Evolutionary conservation across 2,113 vertebrate genomes (phyloP), one percentile per base, ranked within the genome.

Genomic region (Hydropotes inermis): DNA sequence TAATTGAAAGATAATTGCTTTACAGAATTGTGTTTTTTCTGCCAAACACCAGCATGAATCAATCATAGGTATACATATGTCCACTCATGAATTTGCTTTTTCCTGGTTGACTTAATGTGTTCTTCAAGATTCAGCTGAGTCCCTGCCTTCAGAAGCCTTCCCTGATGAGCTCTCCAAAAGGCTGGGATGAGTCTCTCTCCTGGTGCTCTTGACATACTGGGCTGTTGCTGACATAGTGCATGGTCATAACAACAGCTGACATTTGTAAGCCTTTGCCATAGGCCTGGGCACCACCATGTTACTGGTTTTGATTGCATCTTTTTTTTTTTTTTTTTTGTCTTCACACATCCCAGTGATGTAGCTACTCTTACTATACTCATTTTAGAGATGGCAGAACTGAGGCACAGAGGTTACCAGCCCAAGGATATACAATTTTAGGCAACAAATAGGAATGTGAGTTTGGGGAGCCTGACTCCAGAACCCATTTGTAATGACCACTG

Each of bases 221-320:
- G 28, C 7, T 13, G 2, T n/a, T 13, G 1, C 78, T 64, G 39
- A 39, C 23, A 0, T 5, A 70, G n/a, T 0, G 0, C 39, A 19
- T 9, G 60, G 33, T 43, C 33, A 6, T 23, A 6, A 23, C 55
- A 47, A 30, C n/a, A n/a, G 21, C 21, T 58, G 64, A 84, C 17
- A 5, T 27, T 45, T 12, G 55, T 30, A 60, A 45, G 82, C 2
- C 82, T 64, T 82, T 83, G n/a, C 12, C 7, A 3, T 33, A 45
- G 28, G 21, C 43, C 78, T 39, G 45, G 28, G 12, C 13, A 4
- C 39, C 15, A 0, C 45, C 17, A 0, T 1, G 23, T 23, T 36
- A 52, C 58, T 17, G 21, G 39, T 50, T 57, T 36, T 33, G 58
- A 36, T 88, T 43, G 39, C 14, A 2, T 54, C 52, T 60, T 43